These are phyloP conservation scores for Diogma glabrata DNA, from an alignment of 2,888 invertebrate genomes.

Conservation along the genomic window DNA sequence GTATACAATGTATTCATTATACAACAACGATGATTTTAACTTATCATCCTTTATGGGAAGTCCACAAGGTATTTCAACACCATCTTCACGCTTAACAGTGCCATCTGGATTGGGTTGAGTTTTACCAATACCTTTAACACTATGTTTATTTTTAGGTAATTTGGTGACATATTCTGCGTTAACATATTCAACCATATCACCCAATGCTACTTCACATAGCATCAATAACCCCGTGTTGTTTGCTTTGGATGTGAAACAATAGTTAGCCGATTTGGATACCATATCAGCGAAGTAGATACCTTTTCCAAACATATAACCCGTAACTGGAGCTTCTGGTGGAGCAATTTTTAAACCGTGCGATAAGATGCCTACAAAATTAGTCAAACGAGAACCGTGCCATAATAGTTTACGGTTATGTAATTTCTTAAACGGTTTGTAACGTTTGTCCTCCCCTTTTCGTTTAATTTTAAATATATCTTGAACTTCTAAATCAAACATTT, in stretches of 20 bases:
- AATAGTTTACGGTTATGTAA: constrained; percentile 74
- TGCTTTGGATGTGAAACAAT: constrained; percentile 63
- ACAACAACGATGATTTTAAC: constrained; percentile 50
- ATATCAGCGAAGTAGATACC: constrained; percentile 97
- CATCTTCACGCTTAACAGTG: constrained; percentile 45
- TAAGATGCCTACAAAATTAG: constrained; percentile 92
- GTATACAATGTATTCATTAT: constrained; percentile 96
- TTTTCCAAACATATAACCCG: constrained; percentile 96
- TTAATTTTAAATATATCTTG: constrained; percentile 50
- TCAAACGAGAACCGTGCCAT: constrained; percentile 94
- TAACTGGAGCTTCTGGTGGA: constrained; percentile 93
- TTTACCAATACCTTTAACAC: constrained; percentile 75
- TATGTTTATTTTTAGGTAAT: constrained; percentile 73
- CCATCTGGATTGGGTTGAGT: constrained; percentile 71
- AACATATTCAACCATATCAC: constrained; percentile 72
- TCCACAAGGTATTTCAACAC: constrained; percentile 69
- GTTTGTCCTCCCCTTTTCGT: constrained; percentile 66
- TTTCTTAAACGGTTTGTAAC: constrained; percentile 78
- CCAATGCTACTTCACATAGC: constrained; percentile 91
- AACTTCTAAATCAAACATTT: constrained; percentile 56
- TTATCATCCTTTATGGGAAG: constrained; percentile 35
- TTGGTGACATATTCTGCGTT: constrained; percentile 62
- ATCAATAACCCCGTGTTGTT: constrained; percentile 74
- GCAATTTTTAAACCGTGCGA: constrained; percentile 90
- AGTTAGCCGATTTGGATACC: constrained; percentile 97